phyloP scores from a whole-genome alignment of 2,888 invertebrate species.

The Hipparchia semele region DNA sequence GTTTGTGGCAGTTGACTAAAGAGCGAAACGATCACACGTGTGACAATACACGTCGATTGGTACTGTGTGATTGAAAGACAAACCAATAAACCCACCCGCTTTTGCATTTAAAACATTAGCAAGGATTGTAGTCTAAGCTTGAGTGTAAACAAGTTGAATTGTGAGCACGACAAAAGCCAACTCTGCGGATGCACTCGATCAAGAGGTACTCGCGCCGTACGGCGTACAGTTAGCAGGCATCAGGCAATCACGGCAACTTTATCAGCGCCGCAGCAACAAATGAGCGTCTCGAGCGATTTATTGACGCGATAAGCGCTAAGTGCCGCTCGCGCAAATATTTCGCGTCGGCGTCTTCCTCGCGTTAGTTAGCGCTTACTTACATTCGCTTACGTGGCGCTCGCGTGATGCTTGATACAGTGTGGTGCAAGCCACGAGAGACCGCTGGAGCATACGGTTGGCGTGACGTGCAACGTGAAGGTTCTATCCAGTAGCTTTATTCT shows the following conservation, averaged over 20 bases:
- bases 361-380: conserved; percentile 74
- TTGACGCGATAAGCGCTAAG: conserved; percentile 59
- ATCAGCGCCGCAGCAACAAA: conserved; percentile 46
- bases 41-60: too few species aligned
- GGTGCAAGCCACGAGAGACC: conserved; percentile 32
- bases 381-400: conserved; percentile 49
- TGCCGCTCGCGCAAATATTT: conserved; percentile 71
- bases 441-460: too few species aligned
- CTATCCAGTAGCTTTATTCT: too few species aligned
- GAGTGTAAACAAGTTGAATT: neutral
- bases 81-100: too few species aligned
- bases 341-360: conserved; percentile 64
- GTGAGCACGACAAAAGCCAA: neutral
- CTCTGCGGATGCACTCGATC: conserved; percentile 16
- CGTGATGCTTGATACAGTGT: conserved; percentile 48
- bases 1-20: too few species aligned
- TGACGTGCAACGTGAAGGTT: too few species aligned
- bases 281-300: conserved; percentile 50
- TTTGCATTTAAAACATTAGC: too few species aligned
- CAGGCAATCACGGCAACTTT: conserved; percentile 41
- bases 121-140: too few species aligned
- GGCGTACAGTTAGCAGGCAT: conserved; percentile 27
- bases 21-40: too few species aligned
- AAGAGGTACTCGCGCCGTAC: conserved; percentile 3
- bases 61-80: too few species aligned